Conservation (phyloP, 2,113 vertebrate genomes). For the sheep (Ovis aries) region ARS-UI_Ramb_v3.0 NC_056072.1:58306001-58306500, state of each 20-base stretch:
- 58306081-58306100: not conserved
- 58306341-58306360: too few relatives aligned
- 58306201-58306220: not conserved
- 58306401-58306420: not conserved
- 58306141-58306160: not conserved
- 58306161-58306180: not conserved
- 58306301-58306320: too few relatives aligned
- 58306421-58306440: not conserved
- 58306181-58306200: not conserved
- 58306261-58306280: not conserved
- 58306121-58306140: not conserved
- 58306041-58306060: not conserved
- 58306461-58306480: not conserved
- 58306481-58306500: not conserved
- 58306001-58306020: not conserved
- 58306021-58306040: rapidly evolving
- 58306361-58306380: not conserved
- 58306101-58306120: not conserved
- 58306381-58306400: not conserved
- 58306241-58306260: not conserved
- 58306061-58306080: not conserved
- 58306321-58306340: not conserved
- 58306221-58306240: not conserved
- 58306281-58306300: too few relatives aligned
- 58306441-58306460: too few relatives aligned